Percentiles rank a stretch among this genome's conserved stretches.
Conservation (phyloP, 2,888 invertebrate species). For the Portevinia maculata region DNA sequence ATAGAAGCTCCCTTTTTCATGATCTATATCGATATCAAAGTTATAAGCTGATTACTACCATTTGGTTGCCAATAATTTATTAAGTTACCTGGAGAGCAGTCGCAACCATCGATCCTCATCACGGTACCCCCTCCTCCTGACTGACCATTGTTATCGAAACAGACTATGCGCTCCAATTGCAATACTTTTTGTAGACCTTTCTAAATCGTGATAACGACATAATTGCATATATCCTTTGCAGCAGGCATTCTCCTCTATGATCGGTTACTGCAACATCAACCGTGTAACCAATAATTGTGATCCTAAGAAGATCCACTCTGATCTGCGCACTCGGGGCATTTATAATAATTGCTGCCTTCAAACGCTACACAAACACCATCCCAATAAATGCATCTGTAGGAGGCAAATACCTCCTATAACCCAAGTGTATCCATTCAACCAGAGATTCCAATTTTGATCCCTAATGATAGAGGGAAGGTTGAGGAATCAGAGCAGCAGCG, state of each 20-base stretch:
- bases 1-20: no score
- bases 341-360: constrained; percentile 73
- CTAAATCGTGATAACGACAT: constrained; percentile 74
- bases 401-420: constrained; percentile 25
- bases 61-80: constrained; percentile 31
- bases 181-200: constrained; percentile 47
- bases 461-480: constrained; percentile 67
- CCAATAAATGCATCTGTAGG: constrained; percentile 8
- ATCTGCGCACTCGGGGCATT: constrained; percentile 66
- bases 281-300: constrained; percentile 72
- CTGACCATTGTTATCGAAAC: constrained; percentile 62
- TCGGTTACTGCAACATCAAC: constrained; percentile 64
- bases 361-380: constrained; percentile 45
- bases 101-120: constrained; percentile 13
- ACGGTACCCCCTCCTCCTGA: background rate
- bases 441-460: constrained; percentile 68
- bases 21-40: constrained; percentile 11
- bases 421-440: constrained; percentile 22
- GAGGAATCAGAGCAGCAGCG: constrained; percentile 49
- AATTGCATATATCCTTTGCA: constrained; percentile 73
- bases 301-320: constrained; percentile 62
- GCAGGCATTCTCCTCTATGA: constrained; percentile 66
- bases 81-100: constrained; percentile 5
- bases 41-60: constrained; percentile 29
- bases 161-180: constrained; percentile 20